Conservation (phyloP, 2,888 invertebrate genomes). For the Pachymerium ferrugineum region DNA sequence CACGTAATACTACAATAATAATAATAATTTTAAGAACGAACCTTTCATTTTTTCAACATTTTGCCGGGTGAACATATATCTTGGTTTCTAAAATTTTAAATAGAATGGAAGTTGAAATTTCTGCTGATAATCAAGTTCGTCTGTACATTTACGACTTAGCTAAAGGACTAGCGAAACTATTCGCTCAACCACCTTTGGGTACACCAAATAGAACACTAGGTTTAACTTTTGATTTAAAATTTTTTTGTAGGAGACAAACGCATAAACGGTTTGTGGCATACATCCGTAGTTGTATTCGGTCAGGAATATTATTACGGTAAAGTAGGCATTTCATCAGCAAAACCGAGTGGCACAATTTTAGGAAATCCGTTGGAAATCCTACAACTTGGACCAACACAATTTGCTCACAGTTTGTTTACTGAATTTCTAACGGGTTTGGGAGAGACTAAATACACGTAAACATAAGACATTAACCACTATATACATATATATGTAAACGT, state of each 20-base stretch:
- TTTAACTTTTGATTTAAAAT: not conserved
- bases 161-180: slow-evolving; percentile 68
- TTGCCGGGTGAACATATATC: too few relatives aligned
- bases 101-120: not conserved
- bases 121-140: slow-evolving; percentile 54
- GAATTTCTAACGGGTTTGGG: slow-evolving; percentile 74
- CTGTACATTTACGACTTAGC: slow-evolving; percentile 82
- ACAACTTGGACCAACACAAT: slow-evolving; percentile 70
- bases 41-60: too few relatives aligned
- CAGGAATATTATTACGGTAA: slow-evolving; percentile 83
- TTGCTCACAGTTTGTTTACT: slow-evolving; percentile 72
- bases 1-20: too few relatives aligned
- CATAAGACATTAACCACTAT: too few relatives aligned
- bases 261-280: slow-evolving; percentile 57
- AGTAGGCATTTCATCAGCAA: slow-evolving; percentile 51
- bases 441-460: slow-evolving; percentile 66
- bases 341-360: slow-evolving; percentile 69
- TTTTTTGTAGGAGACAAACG: not conserved
- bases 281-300: slow-evolving; percentile 79
- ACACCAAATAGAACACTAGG: slow-evolving; percentile 38
- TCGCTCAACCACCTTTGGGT: slow-evolving; percentile 74
- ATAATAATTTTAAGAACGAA: too few relatives aligned
- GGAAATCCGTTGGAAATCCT: slow-evolving; percentile 67
- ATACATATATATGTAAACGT: not conserved
- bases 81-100: too few relatives aligned